A percentile compares a stretch with the other conserved stretches of the same genome.
These are phyloP conservation scores for Sapayoa aenigma DNA, from an alignment of 2,113 vertebrate genomes.

Conservation along the genomic window DNA sequence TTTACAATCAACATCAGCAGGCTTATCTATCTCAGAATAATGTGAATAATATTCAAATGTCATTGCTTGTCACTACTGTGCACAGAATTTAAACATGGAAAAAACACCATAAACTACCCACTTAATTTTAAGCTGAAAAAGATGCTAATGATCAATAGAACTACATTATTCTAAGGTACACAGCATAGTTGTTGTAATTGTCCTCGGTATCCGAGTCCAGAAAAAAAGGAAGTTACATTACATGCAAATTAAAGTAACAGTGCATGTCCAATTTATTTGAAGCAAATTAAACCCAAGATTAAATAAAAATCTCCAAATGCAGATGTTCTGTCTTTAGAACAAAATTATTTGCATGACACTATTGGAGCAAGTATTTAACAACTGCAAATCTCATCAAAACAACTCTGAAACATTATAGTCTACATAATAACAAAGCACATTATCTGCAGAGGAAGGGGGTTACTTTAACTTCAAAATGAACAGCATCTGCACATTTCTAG, in stretches of 20 bases:
- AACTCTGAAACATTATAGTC: neutral
- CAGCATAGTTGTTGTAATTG: neutral
- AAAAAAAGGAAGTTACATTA: neutral
- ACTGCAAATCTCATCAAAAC: neutral
- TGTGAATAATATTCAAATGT: neutral
- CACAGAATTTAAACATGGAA: neutral
- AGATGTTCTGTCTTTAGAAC: neutral
- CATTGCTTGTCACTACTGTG: neutral
- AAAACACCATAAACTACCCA: neutral
- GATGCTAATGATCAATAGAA: neutral
- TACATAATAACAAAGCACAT: neutral
- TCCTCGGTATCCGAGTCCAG: neutral
- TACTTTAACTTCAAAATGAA: neutral
- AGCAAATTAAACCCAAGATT: neutral
- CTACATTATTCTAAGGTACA: neutral
- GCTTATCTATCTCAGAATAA: neutral
- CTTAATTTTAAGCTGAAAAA: conserved; percentile 13
- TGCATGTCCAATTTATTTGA: neutral
- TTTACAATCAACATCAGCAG: neutral
- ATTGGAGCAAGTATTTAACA: neutral
- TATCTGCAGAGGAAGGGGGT: neutral
- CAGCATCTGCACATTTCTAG: neutral
- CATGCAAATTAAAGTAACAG: neutral
- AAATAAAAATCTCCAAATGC: neutral
- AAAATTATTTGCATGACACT: neutral